Evolutionary conservation across 2,888 invertebrate species (phyloP).

Genomic region (Antitype chi): DNA sequence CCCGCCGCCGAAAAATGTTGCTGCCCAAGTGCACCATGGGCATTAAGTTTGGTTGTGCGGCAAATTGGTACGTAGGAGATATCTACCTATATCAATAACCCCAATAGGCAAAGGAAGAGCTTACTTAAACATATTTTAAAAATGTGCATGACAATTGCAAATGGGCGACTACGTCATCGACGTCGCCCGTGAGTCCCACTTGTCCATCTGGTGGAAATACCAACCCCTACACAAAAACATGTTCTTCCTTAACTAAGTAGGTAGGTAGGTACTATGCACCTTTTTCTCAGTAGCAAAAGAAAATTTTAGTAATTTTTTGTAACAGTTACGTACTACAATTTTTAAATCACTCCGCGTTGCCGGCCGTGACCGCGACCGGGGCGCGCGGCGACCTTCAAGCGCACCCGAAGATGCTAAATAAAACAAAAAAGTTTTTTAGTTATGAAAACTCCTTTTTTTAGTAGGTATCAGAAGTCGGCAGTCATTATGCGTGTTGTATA

Average conservation of each 20-base stretch:
- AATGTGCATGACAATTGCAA: background rate
- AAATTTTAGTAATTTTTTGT: background rate
- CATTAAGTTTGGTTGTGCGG: background rate
- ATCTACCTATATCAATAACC: background rate
- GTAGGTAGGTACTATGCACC: background rate
- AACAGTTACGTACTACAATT: background rate
- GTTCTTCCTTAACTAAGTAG: background rate
- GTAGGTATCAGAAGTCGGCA: background rate
- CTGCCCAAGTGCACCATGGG: background rate
- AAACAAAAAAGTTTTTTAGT: conserved; percentile 1
- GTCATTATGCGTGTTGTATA: background rate
- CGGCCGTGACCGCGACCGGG: conserved; percentile 24
- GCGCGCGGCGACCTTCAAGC: conserved; percentile 29
- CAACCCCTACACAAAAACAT: background rate
- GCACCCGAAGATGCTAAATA: conserved; percentile 24
- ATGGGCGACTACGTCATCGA: background rate
- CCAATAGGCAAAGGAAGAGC: background rate
- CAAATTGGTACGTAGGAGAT: background rate
- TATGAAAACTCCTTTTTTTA: background rate
- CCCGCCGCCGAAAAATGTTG: background rate
- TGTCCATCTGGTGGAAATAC: background rate
- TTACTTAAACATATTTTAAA: background rate
- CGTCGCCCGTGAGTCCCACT: background rate
- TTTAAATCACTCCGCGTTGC: background rate
- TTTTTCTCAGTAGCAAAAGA: background rate